Evolutionary conservation across 1,140 invertebrate genomes (phyloP), one percentile per base, ranked within the genome.

Genomic region (Plectus sambesii): DNA sequence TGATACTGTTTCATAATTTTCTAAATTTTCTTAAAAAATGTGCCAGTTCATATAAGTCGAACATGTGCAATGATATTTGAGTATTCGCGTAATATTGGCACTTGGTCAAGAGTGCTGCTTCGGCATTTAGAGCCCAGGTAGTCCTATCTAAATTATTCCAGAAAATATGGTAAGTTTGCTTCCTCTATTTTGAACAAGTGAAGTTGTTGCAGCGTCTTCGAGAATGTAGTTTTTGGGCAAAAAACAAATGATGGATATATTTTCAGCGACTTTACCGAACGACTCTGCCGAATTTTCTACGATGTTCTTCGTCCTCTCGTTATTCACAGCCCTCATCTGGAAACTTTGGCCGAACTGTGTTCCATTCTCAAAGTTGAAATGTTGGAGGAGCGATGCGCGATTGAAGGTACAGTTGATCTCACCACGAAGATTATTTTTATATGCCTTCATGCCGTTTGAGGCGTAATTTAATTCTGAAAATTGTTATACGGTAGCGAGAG

Each of bases 261-360:
- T 4, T 65, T 55, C 49, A 75, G 73, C 56, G 61, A 70, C n/a
- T 81, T 79, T 66, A 63, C 97, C 22, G 85, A 87, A 58, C 78
- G 79, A 0, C 69, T 98, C 0, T 97, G 89, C 67, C 83, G 81
- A 12, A 80, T 82, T 38, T 68, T 98, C 5, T 98, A 98, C 66
- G 92, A 99, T 66, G 81, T 80, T 1, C 70, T 98, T 45, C 75
- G 93, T n/a, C 90, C 94, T 1, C 80, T 87, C 44, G 84, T 99
- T 29, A 93, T 98, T 53, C 86, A 93, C 65, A 86, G 97, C 41
- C 88, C 92, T 69, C 92, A 98, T 73, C 75, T 98, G 59, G 93
- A 99, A 76, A 94, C 92, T 0, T 72, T 98, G 9, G 85, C 90
- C 0, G 93, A 98, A 72, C 80, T 98, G 19, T 97, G 90, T 67